Evolutionary conservation across 2,797 vertebrate species (phyloP).

Genomic region (Brachyrhaphis roseni): DNA sequence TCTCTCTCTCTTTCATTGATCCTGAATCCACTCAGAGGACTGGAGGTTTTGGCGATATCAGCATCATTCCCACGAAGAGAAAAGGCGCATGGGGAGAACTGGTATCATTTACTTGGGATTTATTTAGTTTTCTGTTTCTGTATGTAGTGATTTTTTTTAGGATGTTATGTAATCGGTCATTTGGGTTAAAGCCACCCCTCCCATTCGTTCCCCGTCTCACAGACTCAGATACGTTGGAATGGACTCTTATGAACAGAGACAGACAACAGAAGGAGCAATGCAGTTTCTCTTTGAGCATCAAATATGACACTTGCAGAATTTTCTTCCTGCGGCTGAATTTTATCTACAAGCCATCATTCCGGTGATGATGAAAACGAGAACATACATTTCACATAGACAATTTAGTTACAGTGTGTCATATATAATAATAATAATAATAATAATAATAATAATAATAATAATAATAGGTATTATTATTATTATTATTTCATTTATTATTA

Average conservation of each 20-base stretch:
- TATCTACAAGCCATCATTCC: not conserved
- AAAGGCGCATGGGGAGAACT: slow-evolving; percentile 17
- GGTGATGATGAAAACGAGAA: not conserved
- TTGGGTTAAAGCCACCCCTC: slow-evolving; percentile 18
- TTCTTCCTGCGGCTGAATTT: not conserved
- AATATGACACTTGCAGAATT: not conserved
- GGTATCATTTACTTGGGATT: slow-evolving; percentile 32
- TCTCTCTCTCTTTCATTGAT: slow-evolving; percentile 69
- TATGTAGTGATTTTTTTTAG: slow-evolving; percentile 12
- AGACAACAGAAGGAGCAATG: slow-evolving; percentile 39
- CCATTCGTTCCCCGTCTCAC: not conserved
- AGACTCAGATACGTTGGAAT: slow-evolving; percentile 12
- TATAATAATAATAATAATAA: not conserved
- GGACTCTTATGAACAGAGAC: slow-evolving; percentile 24
- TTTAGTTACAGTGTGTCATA: not conserved
- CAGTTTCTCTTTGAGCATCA: slow-evolving; percentile 28
- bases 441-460: not conserved
- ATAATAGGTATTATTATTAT: too few relatives aligned
- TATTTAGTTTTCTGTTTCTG: not conserved
- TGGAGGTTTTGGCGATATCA: slow-evolving; percentile 47
- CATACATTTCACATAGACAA: not conserved
- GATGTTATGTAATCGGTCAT: slow-evolving; percentile 50
- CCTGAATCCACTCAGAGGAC: slow-evolving; percentile 51
- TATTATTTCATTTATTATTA: not conserved
- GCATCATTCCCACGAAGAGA: slow-evolving; percentile 20